Percentiles rank a stretch among this genome's conserved stretches.
Evolutionary conservation across 2,113 vertebrate species (phyloP).

Genomic region (Apodemus speciosus): DNA sequence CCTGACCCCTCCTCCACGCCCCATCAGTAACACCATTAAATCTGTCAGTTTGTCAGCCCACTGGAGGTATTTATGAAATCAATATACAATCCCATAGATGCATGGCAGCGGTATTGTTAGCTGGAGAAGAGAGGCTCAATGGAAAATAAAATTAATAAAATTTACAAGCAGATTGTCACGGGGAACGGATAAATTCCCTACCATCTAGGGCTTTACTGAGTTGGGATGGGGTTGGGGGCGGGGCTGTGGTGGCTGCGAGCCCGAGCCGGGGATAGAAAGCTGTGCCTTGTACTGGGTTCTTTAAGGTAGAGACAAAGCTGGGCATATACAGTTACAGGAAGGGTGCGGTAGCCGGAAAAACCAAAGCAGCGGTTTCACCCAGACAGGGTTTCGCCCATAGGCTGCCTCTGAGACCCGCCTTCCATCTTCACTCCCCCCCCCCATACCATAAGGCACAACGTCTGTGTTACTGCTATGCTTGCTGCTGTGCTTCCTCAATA

Average conservation of each 20-base stretch:
- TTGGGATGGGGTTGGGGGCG: not conserved
- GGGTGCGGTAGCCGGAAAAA: not conserved
- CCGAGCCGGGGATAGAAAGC: constrained; percentile 4
- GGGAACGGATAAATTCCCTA: constrained; percentile 79
- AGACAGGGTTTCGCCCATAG: not conserved
- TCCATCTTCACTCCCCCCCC: not conserved
- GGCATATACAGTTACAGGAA: not conserved
- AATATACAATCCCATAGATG: constrained; percentile 81
- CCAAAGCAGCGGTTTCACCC: not conserved
- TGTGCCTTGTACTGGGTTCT: constrained; percentile 31
- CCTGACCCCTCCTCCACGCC: constrained; percentile 64
- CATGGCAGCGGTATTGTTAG: constrained; percentile 81
- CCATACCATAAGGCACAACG: not conserved
- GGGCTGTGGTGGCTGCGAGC: not conserved
- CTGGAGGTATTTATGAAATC: constrained; percentile 89
- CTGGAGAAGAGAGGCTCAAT: constrained; percentile 80
- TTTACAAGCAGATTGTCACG: constrained; percentile 83
- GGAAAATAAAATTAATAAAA: constrained; percentile 89
- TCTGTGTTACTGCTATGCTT: no score
- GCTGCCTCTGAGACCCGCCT: not conserved
- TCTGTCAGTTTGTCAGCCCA: constrained; percentile 84
- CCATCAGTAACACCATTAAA: constrained; percentile 69
- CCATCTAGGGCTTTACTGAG: constrained; percentile 53
- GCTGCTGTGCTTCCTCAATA: no score
- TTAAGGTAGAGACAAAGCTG: not conserved